These are phyloP conservation scores for Carapus acus DNA, from an alignment of 2,797 vertebrate genomes.

Conservation along the genomic window DNA sequence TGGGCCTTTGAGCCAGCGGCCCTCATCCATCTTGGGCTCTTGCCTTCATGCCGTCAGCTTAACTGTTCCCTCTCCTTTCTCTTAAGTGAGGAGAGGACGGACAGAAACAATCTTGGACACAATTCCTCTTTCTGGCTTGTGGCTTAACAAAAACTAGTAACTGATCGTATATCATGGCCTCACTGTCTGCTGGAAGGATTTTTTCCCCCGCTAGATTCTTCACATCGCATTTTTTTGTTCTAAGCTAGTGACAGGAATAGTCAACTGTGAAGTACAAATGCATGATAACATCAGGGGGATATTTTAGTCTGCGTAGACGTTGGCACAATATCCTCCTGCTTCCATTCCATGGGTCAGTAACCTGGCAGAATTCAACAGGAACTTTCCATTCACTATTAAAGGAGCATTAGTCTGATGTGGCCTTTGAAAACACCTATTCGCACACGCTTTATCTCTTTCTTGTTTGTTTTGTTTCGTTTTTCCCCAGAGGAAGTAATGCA, in stretches of 20 bases:
- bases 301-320: constrained; percentile 34
- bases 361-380: constrained; percentile 24
- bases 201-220: neutral
- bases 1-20: constrained; percentile 31
- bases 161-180: neutral
- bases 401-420: constrained; percentile 30
- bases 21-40: constrained; percentile 43
- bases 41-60: constrained; percentile 48
- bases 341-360: constrained; percentile 14
- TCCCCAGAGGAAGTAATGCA: no score
- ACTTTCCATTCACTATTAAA: constrained; percentile 49
- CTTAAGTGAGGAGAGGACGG: neutral
- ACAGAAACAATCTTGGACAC: no score
- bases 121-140: neutral
- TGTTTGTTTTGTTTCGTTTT: no score
- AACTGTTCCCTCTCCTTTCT: constrained; percentile 38
- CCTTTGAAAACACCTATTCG: neutral
- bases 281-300: constrained; percentile 32
- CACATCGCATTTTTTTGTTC: neutral
- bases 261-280: constrained; percentile 16
- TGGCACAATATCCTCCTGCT: constrained; percentile 12
- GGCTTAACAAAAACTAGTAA: neutral
- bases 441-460: constrained; percentile 16
- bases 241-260: constrained; percentile 17
- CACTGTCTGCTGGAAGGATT: neutral